Percentiles rank a stretch among this genome's conserved stretches.
Conservation (phyloP, 2,888 invertebrate species). For the Gryllus longicercus region DNA sequence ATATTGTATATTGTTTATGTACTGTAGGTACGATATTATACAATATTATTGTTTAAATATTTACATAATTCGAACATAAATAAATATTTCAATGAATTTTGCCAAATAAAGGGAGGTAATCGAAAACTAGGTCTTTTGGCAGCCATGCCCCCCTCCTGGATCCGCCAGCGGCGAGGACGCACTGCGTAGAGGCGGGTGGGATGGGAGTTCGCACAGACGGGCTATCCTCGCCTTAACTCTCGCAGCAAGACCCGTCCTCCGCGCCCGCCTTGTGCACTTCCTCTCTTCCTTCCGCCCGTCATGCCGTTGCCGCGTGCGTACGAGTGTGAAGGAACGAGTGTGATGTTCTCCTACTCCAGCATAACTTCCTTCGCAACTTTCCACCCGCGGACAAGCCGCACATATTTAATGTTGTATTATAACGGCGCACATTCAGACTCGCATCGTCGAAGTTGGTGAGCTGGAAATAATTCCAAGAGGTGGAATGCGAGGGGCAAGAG, state of each 20-base stretch:
- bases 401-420: conserved; percentile 17
- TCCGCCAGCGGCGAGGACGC: no score
- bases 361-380: neutral
- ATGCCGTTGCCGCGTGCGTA: neutral
- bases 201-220: no score
- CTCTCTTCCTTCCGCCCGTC: neutral
- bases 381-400: neutral
- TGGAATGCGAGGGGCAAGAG: neutral
- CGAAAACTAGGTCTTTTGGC: no score
- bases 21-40: no score
- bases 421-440: neutral
- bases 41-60: no score
- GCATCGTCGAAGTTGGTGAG: neutral
- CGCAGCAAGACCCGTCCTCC: neutral
- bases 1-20: no score
- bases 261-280: neutral
- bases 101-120: no score
- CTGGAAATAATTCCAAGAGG: neutral
- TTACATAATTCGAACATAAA: no score
- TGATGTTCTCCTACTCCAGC: neutral
- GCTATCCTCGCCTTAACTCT: no score
- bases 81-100: no score
- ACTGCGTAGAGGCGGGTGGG: no score
- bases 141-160: no score
- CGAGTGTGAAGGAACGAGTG: neutral